These are phyloP conservation scores for Mellivora capensis DNA, from an alignment of 2,113 vertebrate genomes.

Conservation along the genomic window DNA sequence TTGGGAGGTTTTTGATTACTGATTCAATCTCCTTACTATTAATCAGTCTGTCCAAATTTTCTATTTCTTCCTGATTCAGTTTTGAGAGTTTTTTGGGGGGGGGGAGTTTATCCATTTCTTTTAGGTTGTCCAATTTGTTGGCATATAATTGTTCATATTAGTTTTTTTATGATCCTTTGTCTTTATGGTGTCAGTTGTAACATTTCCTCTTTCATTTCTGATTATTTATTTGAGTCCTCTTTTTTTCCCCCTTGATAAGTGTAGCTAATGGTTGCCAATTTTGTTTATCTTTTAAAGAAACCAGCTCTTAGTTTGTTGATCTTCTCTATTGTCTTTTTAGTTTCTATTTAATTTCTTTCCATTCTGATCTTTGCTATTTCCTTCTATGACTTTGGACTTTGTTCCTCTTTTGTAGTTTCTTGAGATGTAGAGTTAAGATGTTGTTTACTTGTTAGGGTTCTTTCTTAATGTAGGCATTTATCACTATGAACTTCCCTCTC, in stretches of 20 bases:
- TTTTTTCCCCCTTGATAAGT: neutral
- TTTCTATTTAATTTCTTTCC: neutral
- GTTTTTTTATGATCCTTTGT: neutral
- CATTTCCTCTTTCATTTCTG: neutral
- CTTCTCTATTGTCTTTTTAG: neutral
- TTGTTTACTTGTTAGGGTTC: neutral
- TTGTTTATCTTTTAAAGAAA: neutral
- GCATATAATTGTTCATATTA: neutral
- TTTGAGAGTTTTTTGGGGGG: no score
- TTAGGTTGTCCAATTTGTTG: neutral
- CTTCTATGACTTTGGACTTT: neutral
- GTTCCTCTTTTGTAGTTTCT: neutral
- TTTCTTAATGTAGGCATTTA: neutral
- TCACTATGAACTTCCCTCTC: neutral
- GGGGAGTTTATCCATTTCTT: neutral
- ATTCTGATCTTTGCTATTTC: neutral
- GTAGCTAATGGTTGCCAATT: neutral
- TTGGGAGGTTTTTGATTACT: neutral
- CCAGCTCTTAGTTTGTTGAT: neutral
- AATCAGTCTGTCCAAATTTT: neutral
- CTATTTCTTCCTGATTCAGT: neutral
- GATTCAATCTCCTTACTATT: neutral
- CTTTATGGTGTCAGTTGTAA: neutral
- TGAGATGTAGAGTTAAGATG: neutral
- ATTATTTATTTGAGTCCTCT: neutral